A percentile compares a stretch with the other conserved stretches of the same genome.
Conservation (phyloP, 2,888 invertebrate species). For the Lasioglossum oenotherae region DNA sequence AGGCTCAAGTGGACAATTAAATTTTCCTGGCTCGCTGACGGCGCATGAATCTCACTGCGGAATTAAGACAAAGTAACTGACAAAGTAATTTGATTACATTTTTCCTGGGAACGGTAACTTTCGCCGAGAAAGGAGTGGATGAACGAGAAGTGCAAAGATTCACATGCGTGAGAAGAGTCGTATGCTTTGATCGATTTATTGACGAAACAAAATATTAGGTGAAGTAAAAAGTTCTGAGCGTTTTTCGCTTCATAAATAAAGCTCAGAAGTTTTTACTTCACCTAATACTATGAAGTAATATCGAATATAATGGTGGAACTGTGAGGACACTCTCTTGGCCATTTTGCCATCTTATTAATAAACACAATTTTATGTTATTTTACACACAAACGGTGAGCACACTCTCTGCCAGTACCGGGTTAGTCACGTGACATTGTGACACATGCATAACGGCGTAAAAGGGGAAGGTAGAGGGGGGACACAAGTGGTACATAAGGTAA, state of each 20-base stretch:
- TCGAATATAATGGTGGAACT: neutral
- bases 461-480: no score
- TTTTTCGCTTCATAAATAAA: no score
- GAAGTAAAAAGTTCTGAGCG: no score
- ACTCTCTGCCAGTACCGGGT: no score
- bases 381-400: no score
- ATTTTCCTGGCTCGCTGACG: neutral
- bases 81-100: neutral
- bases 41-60: neutral
- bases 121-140: neutral
- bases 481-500: no score
- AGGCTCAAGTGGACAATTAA: neutral
- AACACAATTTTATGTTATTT: no score
- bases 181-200: neutral
- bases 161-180: neutral
- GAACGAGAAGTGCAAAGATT: neutral
- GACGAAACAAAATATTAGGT: no score
- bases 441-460: no score
- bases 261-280: no score
- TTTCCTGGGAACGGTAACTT: neutral
- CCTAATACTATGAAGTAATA: neutral
- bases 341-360: neutral
- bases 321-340: neutral
- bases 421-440: no score
- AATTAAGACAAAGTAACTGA: neutral